These are phyloP conservation scores for Ataeniobius toweri DNA, from an alignment of 2,797 vertebrate genomes.

Conservation along the genomic window DNA sequence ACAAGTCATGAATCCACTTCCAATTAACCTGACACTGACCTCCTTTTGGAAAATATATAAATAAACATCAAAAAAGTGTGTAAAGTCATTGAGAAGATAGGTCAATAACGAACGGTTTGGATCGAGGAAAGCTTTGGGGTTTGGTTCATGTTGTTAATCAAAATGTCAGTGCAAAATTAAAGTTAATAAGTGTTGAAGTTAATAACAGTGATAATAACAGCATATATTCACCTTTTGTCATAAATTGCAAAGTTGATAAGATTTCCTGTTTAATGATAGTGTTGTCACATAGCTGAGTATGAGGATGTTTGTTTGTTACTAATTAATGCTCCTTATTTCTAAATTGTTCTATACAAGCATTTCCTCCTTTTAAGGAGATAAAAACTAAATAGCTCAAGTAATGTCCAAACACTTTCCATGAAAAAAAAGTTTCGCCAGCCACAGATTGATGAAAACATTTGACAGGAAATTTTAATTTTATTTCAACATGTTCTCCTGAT, in stretches of 20 bases:
- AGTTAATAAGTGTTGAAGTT: background rate
- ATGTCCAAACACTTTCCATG: background rate
- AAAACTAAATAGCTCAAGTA: background rate
- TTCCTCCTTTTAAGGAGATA: background rate
- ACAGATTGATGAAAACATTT: slow-evolving; percentile 1
- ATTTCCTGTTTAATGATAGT: slow-evolving; percentile 40
- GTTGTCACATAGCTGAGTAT: slow-evolving; percentile 47
- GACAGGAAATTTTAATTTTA: slow-evolving; percentile 18
- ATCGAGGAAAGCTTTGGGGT: slow-evolving; percentile 13
- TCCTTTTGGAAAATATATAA: slow-evolving; percentile 43
- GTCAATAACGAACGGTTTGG: slow-evolving; percentile 32
- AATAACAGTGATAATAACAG: slow-evolving; percentile 10
- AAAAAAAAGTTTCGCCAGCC: slow-evolving; percentile 7
- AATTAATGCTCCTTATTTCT: background rate
- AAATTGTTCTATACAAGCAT: background rate
- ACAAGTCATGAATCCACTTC: slow-evolving; percentile 67
- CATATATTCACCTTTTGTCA: slow-evolving; percentile 27
- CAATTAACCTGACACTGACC: slow-evolving; percentile 65
- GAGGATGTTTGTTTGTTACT: background rate
- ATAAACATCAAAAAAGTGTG: slow-evolving; percentile 31
- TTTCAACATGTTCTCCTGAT: slow-evolving; percentile 28
- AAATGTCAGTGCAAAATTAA: background rate
- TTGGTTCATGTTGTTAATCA: background rate
- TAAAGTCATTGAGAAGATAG: background rate
- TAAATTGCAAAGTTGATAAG: slow-evolving; percentile 28